Evolutionary conservation across 2,113 vertebrate species (phyloP).

Genomic region (Nettapus auritus): DNA sequence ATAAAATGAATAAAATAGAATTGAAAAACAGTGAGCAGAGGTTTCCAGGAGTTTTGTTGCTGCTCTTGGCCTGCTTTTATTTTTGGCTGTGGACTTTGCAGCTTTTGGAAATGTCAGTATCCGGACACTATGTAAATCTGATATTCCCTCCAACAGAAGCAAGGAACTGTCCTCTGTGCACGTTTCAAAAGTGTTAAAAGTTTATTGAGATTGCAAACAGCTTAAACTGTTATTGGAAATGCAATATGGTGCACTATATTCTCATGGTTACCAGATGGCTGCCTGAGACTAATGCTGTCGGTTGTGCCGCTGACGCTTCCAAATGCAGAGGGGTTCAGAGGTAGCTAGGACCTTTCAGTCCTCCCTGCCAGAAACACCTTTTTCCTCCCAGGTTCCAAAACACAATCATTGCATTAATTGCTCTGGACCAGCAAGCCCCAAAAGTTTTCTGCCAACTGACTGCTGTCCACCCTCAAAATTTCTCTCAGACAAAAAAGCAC

Average conservation of each 20-base stretch:
- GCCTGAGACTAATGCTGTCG: not conserved
- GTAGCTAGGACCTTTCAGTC: not conserved
- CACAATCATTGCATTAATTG: slow-evolving; percentile 52
- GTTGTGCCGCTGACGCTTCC: not conserved
- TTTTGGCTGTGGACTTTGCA: not conserved
- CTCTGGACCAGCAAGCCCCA: not conserved
- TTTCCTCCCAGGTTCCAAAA: not conserved
- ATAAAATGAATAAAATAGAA: not conserved
- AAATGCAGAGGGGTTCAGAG: not conserved
- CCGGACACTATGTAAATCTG: not conserved
- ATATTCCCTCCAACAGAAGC: not conserved
- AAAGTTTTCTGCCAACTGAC: not conserved
- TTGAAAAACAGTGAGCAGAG: not conserved
- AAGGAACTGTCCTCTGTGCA: not conserved
- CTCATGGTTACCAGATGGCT: slow-evolving; percentile 18
- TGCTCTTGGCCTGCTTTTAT: not conserved
- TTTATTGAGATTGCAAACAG: slow-evolving; percentile 2
- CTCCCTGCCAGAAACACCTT: slow-evolving; percentile 25
- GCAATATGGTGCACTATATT: not conserved
- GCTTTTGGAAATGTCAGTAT: not conserved
- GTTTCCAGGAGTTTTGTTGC: not conserved
- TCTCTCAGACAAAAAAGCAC: fast-evolving
- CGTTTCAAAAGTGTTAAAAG: not conserved
- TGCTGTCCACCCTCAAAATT: not conserved
- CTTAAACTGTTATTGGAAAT: not conserved